Evolutionary conservation across 1,140 invertebrate species (phyloP), one percentile per base, ranked within the genome.

Genomic region (Diploscapter pachys): DNA sequence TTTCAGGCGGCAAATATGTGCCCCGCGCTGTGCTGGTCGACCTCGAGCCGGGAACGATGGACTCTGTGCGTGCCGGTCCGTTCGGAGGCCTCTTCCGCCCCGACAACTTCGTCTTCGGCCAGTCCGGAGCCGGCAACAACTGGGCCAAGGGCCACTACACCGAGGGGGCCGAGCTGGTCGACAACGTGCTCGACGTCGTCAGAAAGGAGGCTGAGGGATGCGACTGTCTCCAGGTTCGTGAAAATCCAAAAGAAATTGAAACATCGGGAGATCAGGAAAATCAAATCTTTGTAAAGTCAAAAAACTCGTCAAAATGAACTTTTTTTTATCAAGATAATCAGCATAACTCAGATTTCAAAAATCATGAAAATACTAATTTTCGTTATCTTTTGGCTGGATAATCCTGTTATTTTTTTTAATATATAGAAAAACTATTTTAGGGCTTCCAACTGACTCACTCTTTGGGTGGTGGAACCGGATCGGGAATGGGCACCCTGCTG

Each of bases 31-130:
- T 95, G 73, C 89, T 96, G 5, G 90, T 96, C 63, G 94, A 96
- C 87, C 87, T 96, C 80, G 94, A 96, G 85, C 93, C 94, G 11
- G 94, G 94, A 75, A 95, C 93, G 62, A 95, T 95, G 93, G 93
- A 96, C 87, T 91, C 93, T 6, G 93, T 95, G n/a, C 89, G 93
- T 62, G 92, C 92, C 8, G 93, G 93, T 62, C 91, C 92, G 56
- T 92, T 91, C 80, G 92, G 92, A 13, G 89, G 91, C 83, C 90
- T 93, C 31, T 93, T 92, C 81, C 87, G 91, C 8, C 92, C 93
- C 5, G 93, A 94, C 87, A 94, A 94, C 86, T 94, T 94, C 85
- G 91, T 94, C 62, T 93, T 93, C 81, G 92, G 89, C 57, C 92
- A 93, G 66, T 93, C 92, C 5, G 91, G 91, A 84, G 89, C 89